Conservation (phyloP, 2,888 invertebrate genomes). For the Clepsis dumicolana region DNA sequence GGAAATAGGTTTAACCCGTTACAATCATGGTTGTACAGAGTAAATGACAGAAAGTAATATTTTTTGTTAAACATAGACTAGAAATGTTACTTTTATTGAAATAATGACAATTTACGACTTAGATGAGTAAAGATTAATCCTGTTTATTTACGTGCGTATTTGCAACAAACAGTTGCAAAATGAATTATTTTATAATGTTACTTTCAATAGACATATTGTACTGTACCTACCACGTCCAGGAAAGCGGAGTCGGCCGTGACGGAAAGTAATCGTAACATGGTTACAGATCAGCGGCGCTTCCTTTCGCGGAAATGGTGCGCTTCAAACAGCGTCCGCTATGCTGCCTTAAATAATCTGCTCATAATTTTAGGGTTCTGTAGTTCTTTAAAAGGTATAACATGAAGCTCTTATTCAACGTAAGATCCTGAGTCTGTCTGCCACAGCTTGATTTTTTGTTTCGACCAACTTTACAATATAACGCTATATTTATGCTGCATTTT, state of each 20-base stretch:
- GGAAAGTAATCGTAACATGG: constrained; percentile 36
- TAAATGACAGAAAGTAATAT: too few relatives aligned
- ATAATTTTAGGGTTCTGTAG: not conserved
- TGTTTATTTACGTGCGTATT: not conserved
- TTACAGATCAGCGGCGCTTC: constrained; percentile 48
- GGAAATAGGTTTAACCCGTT: too few relatives aligned
- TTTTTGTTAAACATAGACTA: too few relatives aligned
- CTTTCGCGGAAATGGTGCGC: constrained; percentile 46
- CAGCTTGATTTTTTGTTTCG: too few relatives aligned
- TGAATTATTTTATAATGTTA: not conserved
- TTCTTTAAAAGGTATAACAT: not conserved
- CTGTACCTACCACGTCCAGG: constrained; percentile 36
- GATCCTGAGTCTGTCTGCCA: too few relatives aligned
- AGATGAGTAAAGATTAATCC: too few relatives aligned
- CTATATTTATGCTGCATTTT: too few relatives aligned
- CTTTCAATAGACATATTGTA: constrained; percentile 4
- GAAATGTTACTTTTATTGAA: too few relatives aligned
- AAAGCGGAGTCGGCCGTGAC: constrained; percentile 50
- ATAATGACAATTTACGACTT: too few relatives aligned
- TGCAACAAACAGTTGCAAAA: not conserved
- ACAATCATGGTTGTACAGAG: too few relatives aligned
- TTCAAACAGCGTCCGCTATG: constrained; percentile 19
- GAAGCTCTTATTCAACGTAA: too few relatives aligned
- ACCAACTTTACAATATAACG: too few relatives aligned
- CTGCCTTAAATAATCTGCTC: constrained; percentile 1